Base-by-base conservation (phyloP, 2,888 invertebrate species). In the Drosophila flavopinicola region DNA sequence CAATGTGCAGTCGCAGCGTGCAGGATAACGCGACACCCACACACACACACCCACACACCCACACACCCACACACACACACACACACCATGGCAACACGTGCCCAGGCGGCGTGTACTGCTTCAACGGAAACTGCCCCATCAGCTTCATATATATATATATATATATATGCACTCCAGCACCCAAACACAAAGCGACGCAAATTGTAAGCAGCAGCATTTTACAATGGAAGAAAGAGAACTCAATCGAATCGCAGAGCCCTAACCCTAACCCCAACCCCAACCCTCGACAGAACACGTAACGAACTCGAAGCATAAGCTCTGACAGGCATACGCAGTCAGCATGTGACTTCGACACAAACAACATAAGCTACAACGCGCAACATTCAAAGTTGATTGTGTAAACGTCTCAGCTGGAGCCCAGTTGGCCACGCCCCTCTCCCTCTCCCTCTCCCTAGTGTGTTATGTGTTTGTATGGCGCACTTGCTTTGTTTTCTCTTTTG, bases 21-120 rank as follows among this genome's bases (percentile, higher is more conserved):
- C 57, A 64, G 73, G 59, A 67, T 53, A 72, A 68, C 29, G 66
- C 64, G 44, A 53, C 48, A 42, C 20, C 30, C 5, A 45, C 17
- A 35, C 45, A 52, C 82, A 87, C 87, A 87, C 85, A 85, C 13
- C 61, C 39, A 17, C n/a, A n/a, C n/a, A n/a, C n/a, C n/a, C n/a
- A n/a, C n/a, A n/a, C n/a, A n/a, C n/a, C n/a, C n/a, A n/a, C n/a
- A n/a, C n/a, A n/a, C n/a, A n/a, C n/a, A n/a, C 17, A 42, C 20
- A 33, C 5, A 45, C 17, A 35, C 45, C 20, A 11, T 11, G 38
- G 10, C 33, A 53, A 52, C 82, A 87, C 87, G 80, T 87, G 87
- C 13, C 61, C 39, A 17, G 13, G 20, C 20, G 47, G 35, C 49
- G 45, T 60, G 68, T 49, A 10, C 15, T 35, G 9, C 6, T 27